Evolutionary conservation across 2,113 vertebrate species (phyloP).

Genomic region (Elaphurus davidianus): DNA sequence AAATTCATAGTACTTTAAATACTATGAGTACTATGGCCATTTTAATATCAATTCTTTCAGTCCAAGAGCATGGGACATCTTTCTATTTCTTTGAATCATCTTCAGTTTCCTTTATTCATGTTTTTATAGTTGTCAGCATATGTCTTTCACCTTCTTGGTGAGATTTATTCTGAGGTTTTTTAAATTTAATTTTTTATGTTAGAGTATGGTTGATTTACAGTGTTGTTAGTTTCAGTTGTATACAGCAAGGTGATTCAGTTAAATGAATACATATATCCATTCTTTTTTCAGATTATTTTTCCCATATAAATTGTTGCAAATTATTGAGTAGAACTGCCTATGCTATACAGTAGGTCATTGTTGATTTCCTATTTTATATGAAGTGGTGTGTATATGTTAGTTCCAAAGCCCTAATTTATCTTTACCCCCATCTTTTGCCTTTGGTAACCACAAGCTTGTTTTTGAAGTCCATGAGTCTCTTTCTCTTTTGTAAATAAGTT

Average conservation of each 20-base stretch:
- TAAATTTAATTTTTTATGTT: neutral
- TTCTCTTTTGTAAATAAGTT: neutral
- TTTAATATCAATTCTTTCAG: neutral
- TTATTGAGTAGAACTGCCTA: neutral
- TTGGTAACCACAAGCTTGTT: neutral
- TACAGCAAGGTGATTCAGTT: neutral
- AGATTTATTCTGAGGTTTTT: neutral
- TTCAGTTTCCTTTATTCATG: neutral
- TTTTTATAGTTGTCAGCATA: neutral
- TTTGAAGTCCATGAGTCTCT: neutral
- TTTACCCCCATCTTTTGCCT: neutral
- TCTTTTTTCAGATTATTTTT: neutral
- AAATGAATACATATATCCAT: neutral
- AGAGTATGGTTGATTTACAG: neutral
- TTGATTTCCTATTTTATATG: neutral
- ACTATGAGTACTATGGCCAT: neutral
- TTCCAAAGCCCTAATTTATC: neutral
- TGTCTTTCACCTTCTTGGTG: neutral
- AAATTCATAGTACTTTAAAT: neutral
- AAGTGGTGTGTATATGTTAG: neutral
- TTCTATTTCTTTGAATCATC: neutral
- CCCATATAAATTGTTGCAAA: neutral
- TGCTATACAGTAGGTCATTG: neutral
- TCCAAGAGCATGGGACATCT: neutral
- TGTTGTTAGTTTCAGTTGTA: neutral